A percentile compares a stretch with the other conserved stretches of the same genome.
phyloP scores from a whole-genome alignment of 2,113 vertebrate species.

The Lanius collurio region DNA sequence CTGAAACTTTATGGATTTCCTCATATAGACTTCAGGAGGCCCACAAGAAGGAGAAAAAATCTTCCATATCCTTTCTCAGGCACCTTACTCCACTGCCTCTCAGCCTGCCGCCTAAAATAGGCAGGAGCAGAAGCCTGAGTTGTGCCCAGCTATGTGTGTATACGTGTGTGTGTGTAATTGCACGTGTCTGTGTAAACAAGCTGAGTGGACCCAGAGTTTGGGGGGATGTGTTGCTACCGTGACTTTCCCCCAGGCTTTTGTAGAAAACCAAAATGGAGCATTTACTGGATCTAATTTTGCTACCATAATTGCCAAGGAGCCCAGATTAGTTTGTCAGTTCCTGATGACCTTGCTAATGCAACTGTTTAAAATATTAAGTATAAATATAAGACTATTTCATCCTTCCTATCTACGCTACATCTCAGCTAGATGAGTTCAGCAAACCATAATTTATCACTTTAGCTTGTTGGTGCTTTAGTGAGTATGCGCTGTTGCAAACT shows the following conservation, averaged over 20 bases:
- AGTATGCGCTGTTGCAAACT: background rate
- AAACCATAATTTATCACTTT: background rate
- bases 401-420: background rate
- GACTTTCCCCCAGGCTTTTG: background rate
- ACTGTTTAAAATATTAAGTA: background rate
- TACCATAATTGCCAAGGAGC: background rate
- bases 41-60: background rate
- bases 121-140: background rate
- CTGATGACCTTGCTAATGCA: background rate
- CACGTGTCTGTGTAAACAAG: rapidly evolving
- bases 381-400: background rate
- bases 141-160: background rate
- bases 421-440: background rate
- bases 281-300: background rate
- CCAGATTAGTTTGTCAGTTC: background rate
- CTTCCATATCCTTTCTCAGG: background rate
- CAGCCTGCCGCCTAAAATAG: background rate
- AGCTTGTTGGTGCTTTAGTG: background rate
- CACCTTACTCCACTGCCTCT: background rate
- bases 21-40: background rate
- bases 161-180: background rate
- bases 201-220: background rate
- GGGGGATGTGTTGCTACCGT: background rate
- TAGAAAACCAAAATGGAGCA: background rate
- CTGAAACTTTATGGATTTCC: background rate